phyloP scores from a whole-genome alignment of 2,888 invertebrate genomes.

The Trissolcus brochymenae region DNA sequence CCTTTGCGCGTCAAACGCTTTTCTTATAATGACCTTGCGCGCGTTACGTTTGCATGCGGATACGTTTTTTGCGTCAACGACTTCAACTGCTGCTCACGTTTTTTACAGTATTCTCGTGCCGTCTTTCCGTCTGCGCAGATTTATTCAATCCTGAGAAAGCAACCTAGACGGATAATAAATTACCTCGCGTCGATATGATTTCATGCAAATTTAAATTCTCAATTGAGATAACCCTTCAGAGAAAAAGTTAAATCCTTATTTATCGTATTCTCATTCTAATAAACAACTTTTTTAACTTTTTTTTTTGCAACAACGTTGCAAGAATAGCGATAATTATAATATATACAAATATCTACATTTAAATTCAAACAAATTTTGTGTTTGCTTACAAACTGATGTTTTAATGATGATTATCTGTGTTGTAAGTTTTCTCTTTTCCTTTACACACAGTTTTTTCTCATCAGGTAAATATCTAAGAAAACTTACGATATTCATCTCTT shows the following conservation, averaged over 20 bases:
- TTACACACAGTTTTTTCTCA: no score
- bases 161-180: slow-evolving; percentile 1
- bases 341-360: no score
- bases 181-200: no score
- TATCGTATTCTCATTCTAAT: no score
- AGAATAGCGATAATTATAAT: neutral
- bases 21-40: slow-evolving; percentile 27
- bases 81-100: slow-evolving; percentile 11
- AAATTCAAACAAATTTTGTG: no score
- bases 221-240: no score
- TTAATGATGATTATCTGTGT: no score
- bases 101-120: neutral
- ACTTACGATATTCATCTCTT: slow-evolving; percentile 96
- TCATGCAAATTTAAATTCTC: no score
- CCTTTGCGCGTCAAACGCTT: slow-evolving; percentile 45
- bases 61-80: slow-evolving; percentile 13
- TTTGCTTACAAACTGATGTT: no score
- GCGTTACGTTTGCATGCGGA: slow-evolving; percentile 16
- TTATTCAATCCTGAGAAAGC: slow-evolving; percentile 9
- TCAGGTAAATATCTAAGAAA: slow-evolving; percentile 28
- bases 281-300: neutral
- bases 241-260: no score
- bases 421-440: no score
- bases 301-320: slow-evolving; percentile 13
- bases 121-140: neutral